Conservation (phyloP, 2,888 invertebrate species). For the Lamproptera curius region DNA sequence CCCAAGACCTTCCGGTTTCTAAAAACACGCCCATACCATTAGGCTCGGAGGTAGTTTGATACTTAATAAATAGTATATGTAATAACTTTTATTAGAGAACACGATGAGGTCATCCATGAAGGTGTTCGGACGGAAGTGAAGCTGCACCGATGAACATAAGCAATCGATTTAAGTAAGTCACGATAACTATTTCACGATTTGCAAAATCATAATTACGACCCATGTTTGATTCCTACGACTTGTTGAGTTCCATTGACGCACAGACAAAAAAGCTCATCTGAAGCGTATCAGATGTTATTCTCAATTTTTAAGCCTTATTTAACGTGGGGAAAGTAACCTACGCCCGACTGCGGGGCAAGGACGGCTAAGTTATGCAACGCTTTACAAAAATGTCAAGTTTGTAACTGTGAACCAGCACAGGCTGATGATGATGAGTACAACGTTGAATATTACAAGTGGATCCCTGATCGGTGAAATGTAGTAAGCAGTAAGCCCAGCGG, state of each 20-base stretch:
- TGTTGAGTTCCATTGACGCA: not conserved
- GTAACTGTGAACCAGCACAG: too few relatives aligned
- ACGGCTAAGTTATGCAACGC: too few relatives aligned
- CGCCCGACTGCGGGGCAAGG: not conserved
- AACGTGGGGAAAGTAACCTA: too few relatives aligned
- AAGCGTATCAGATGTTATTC: conserved; percentile 1
- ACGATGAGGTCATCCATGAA: not conserved
- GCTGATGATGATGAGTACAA: too few relatives aligned
- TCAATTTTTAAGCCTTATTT: too few relatives aligned
- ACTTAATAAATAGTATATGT: too few relatives aligned
- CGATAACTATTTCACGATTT: not conserved
- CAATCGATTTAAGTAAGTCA: not conserved
- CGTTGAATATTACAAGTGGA: conserved; percentile 54
- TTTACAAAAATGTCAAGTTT: too few relatives aligned
- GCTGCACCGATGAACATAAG: not conserved
- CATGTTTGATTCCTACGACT: not conserved
- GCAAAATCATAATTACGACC: not conserved
- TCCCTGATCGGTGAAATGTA: conserved; percentile 55
- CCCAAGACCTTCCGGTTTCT: too few relatives aligned
- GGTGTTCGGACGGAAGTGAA: not conserved
- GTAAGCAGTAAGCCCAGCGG: conserved; percentile 71
- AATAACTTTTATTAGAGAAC: too few relatives aligned
- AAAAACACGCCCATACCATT: too few relatives aligned
- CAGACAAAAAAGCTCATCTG: not conserved
- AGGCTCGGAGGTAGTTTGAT: too few relatives aligned